Base-by-base conservation (phyloP, 2,888 invertebrate genomes). In the Morinoia aosen region DNA sequence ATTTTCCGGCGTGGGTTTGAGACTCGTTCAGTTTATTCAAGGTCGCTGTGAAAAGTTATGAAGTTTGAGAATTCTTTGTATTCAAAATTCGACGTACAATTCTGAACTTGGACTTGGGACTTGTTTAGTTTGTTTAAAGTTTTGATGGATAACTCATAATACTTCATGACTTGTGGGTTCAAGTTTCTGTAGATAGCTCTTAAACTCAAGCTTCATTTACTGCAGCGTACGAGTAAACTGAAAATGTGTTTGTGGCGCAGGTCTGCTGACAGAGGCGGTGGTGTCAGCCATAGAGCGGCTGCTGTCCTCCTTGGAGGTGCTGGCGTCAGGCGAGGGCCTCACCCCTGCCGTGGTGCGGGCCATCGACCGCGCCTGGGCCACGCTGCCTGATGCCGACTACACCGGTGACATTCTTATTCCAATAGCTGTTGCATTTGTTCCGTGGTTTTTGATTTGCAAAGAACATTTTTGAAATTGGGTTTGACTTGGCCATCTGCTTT, bases 331-430 rank as follows among this genome's bases (percentile, higher is more conserved):
- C 10, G 58, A 94, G 25, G 48, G 58, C 0, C 95, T 96, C 40
- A 91, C 95, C 16, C 90, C 94, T 12, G 95, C 94, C n/a, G 96
- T 96, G 57, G 95, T 95, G n/a, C 90, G 90, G 12, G 61, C 94
- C 58, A 95, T 96, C 95, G 96, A 96, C 91, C 40, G 94, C 11
- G 57, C 95, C 33, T 96, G 96, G 90, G 76, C 95, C 8, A 88
- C 95, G 57, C 94, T 96, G 14, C 95, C 96, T 93, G 96, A 96
- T 95, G 96, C 96, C 19, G 96, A 96, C 95, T 96, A 96, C 94
- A 95, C 95, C 58, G 96, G 96, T 96, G 10, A 58, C 12, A 58
- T n/a, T 58, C 7, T 94, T 33, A n/a, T 58, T n/a, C 25, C 39
- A 93, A 33, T 12, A 4, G 91, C 2, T 33, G 33, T 39, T 91